Conservation (phyloP, 2,797 vertebrate species). For the Pantherophis alleghaniensis region DNA sequence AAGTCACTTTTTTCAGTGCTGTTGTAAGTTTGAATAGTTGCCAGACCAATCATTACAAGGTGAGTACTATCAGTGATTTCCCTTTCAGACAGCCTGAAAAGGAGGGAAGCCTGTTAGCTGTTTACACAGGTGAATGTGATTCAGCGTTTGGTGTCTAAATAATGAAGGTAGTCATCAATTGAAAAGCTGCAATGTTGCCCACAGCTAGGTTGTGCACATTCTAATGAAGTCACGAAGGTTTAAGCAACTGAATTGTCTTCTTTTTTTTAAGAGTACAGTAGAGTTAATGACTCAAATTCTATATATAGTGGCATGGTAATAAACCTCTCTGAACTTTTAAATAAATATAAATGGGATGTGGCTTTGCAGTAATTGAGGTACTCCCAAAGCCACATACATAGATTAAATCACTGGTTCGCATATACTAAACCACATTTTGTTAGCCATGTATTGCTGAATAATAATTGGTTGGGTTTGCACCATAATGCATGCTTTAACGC, state of each 20-base stretch:
- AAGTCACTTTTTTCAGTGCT: not conserved
- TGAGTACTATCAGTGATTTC: not conserved
- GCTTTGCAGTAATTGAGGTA: not conserved
- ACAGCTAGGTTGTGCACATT: not conserved
- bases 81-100: not conserved
- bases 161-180: not conserved
- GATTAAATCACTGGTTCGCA: not conserved
- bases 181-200: not conserved
- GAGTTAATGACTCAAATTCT: not conserved
- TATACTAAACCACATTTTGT: not conserved
- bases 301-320: not conserved
- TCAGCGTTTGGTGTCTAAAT: not conserved
- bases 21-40: not conserved
- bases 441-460: not conserved
- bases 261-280: not conserved
- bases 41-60: not conserved
- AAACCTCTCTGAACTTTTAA: not conserved
- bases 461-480: not conserved
- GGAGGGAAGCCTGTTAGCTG: not conserved
- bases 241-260: not conserved
- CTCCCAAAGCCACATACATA: not conserved
- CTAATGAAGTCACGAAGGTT: not conserved
- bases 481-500: not conserved
- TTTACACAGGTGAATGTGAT: not conserved
- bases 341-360: not conserved